Conservation (phyloP, 2,113 vertebrate species). For the Beaufortia kweichowensis region DNA sequence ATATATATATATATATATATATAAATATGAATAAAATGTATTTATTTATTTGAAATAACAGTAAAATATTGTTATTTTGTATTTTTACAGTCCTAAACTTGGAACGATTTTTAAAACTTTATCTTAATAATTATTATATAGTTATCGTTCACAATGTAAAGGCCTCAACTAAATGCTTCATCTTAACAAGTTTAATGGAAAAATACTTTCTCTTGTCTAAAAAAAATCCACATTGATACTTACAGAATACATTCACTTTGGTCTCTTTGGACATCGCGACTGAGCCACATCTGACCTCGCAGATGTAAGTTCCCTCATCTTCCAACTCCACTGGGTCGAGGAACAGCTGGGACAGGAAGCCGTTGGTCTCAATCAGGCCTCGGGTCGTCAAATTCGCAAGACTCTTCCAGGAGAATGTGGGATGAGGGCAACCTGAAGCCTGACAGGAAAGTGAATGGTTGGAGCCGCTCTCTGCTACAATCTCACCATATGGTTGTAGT, state of each 20-base stretch:
- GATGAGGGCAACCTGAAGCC: conserved; percentile 59
- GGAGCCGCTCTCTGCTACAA: conserved; percentile 57
- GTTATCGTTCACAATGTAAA: no score
- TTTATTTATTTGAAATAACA: no score
- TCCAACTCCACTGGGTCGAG: conserved; percentile 57
- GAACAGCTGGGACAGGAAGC: conserved; percentile 47
- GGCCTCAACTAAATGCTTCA: no score
- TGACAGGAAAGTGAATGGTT: conserved; percentile 60
- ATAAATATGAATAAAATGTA: no score
- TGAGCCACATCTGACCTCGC: conserved; percentile 65
- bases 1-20: no score
- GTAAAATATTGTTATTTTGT: no score
- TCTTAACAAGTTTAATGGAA: background rate
- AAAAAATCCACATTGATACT: conserved; percentile 50
- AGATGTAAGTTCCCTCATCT: conserved; percentile 63
- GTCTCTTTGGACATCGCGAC: conserved; percentile 48
- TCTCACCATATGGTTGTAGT: conserved; percentile 41
- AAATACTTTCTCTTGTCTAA: background rate
- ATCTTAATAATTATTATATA: no score
- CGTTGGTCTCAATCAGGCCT: background rate
- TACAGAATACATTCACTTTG: conserved; percentile 65
- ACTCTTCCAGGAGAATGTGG: conserved; percentile 63
- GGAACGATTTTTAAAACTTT: no score
- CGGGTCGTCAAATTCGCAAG: conserved; percentile 5
- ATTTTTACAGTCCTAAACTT: no score